phyloP scores from a whole-genome alignment of 2,113 vertebrate species.

The Oreamnos americanus region DNA sequence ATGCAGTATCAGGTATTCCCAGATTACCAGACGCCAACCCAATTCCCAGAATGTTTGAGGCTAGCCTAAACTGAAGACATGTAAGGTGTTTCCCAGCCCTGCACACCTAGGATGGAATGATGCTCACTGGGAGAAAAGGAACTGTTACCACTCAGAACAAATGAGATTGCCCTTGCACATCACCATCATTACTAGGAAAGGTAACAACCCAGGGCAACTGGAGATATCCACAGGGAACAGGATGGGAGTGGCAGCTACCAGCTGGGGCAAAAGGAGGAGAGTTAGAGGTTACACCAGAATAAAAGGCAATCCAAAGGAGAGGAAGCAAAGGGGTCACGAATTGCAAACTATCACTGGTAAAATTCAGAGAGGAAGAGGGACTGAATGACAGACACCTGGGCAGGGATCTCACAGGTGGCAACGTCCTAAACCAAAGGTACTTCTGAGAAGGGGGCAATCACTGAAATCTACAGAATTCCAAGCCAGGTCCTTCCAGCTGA shows the following conservation, averaged over 20 bases:
- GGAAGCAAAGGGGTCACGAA: background rate
- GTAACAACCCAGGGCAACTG: background rate
- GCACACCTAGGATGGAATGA: background rate
- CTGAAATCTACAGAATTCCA: background rate
- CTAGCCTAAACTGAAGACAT: background rate
- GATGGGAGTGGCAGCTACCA: slow-evolving; percentile 13
- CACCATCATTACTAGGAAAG: background rate
- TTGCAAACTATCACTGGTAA: background rate
- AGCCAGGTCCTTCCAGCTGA: background rate
- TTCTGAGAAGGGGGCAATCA: background rate
- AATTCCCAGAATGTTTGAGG: background rate
- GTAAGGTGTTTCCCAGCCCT: background rate
- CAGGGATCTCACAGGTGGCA: slow-evolving; percentile 63
- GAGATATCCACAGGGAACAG: background rate
- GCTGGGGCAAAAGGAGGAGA: slow-evolving; percentile 22
- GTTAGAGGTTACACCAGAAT: background rate
- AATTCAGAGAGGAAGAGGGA: background rate
- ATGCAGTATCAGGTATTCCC: background rate
- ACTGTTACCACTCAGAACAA: background rate
- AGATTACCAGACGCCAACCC: background rate
- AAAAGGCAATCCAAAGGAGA: background rate
- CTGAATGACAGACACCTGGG: background rate
- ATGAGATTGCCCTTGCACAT: background rate
- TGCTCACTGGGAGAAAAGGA: background rate
- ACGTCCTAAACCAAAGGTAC: slow-evolving; percentile 14